Conservation (phyloP, 2,888 invertebrate genomes). For the Callimorpha dominula region DNA sequence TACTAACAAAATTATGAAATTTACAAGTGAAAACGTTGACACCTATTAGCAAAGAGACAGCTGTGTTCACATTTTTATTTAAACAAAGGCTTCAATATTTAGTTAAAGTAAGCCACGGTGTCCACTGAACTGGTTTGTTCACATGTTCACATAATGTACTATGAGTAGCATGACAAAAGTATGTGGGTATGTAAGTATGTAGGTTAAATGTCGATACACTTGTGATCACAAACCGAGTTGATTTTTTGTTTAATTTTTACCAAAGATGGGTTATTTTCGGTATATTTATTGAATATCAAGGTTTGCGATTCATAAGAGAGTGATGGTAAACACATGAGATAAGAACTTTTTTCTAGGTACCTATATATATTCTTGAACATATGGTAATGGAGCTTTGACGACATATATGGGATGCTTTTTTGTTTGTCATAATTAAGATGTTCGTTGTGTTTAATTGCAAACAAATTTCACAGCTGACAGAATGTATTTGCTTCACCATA, state of each 20-base stretch:
- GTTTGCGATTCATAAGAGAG: too few relatives aligned
- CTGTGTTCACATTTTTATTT: constrained; percentile 39
- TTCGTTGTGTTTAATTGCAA: too few relatives aligned
- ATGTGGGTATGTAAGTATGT: constrained; percentile 22
- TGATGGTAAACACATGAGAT: too few relatives aligned
- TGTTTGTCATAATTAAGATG: too few relatives aligned
- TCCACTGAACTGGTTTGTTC: constrained; percentile 20
- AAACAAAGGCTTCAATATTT: constrained; percentile 42
- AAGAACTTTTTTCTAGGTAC: too few relatives aligned
- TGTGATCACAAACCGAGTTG: not conserved
- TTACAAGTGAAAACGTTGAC: constrained; percentile 39
- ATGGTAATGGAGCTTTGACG: too few relatives aligned
- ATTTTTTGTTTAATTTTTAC: constrained; percentile 1
- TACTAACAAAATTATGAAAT: constrained; percentile 49
- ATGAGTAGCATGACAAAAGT: constrained; percentile 51
- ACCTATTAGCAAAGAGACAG: constrained; percentile 33
- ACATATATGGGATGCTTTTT: too few relatives aligned
- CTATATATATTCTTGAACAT: too few relatives aligned
- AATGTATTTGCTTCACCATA: too few relatives aligned
- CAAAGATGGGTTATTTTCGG: too few relatives aligned
- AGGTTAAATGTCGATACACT: constrained; percentile 35
- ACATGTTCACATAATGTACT: not conserved
- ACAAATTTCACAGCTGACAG: too few relatives aligned
- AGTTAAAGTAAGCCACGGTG: constrained; percentile 25
- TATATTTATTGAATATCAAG: too few relatives aligned